These are phyloP conservation scores for Sitta europaea DNA, from an alignment of 2,113 vertebrate genomes.

Conservation along the genomic window DNA sequence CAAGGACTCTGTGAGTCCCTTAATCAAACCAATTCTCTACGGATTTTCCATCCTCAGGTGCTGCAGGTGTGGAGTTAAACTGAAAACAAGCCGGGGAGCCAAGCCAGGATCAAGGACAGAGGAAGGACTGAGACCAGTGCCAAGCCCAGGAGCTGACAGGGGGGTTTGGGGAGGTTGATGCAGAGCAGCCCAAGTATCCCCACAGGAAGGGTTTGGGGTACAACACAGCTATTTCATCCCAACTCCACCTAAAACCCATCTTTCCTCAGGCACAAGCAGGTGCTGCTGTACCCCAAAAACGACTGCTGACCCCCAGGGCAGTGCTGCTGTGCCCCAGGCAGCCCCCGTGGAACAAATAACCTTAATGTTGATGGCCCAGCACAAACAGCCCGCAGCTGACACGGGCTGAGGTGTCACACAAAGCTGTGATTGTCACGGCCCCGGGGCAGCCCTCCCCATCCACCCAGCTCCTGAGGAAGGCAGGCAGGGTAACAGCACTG, in stretches of 20 bases:
- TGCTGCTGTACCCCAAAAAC: too few relatives aligned
- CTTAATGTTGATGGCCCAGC: too few relatives aligned
- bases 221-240: neutral
- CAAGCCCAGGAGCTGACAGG: rapidly evolving
- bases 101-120: neutral
- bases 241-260: neutral
- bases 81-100: neutral
- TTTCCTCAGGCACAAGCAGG: too few relatives aligned
- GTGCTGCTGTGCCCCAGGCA: too few relatives aligned
- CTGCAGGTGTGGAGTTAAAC: neutral
- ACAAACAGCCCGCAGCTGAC: conserved; percentile 67
- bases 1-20: rapidly evolving
- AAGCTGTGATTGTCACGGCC: conserved; percentile 60
- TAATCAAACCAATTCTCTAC: rapidly evolving
- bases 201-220: too few relatives aligned
- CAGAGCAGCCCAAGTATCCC: rapidly evolving
- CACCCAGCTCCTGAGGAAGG: neutral
- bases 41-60: neutral
- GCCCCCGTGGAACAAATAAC: too few relatives aligned
- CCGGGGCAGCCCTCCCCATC: neutral
- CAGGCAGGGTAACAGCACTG: conserved; percentile 70
- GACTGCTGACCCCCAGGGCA: too few relatives aligned
- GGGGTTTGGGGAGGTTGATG: rapidly evolving
- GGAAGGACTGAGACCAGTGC: rapidly evolving
- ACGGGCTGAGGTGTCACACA: conserved; percentile 63